Evolutionary conservation across 2,888 invertebrate genomes (phyloP), one percentile per base, ranked within the genome.

Genomic region (Platycheirus rosarum): DNA sequence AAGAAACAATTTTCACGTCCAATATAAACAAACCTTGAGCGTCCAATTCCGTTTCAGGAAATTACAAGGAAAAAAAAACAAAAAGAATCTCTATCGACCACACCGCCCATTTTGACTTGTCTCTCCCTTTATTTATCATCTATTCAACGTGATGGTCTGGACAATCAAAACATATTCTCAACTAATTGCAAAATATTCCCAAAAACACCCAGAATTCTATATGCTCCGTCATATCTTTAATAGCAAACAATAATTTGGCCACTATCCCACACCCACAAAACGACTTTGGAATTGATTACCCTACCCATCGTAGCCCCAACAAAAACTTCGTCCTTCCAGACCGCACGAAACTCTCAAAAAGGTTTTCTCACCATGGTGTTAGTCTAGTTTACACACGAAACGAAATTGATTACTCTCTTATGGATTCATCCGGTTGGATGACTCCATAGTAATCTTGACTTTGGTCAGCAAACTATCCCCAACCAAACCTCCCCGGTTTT

Each of bases 371-470:
- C 8, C 8, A 40, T 55, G 23, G 9, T 37, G 37, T 14, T 13
- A 20, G 48, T 74, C 49, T 68, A 35, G 42, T 65, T 35, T 69
- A 53, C 20, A 9, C 14, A 35, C 14, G 48, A 1, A 18, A 46
- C 6, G 46, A 65, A 66, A 62, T 57, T 37, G 71, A 75, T 79
- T 62, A 62, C 65, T 71, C 80, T 48, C 68, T 60, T 65, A 75
- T 48, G 80, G 80, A 75, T n/a, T n/a, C n/a, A n/a, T 80, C 60
- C 66, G 20, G 46, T 60, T 44, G n/a, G 18, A 69, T 63, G 63
- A 53, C 29, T 26, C 26, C 23, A 37, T 53, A 76, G 80, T 80
- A 80, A 70, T 80, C 80, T 80, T 80, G 80, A 80, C 80, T 80
- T 76, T 80, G 80, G 70, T 71, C 80, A 71, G 57, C 69, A 14